A percentile compares a stretch with the other conserved stretches of the same genome.
These are phyloP conservation scores for Troglohyphantes excavatus DNA, from an alignment of 2,888 invertebrate genomes.

Conservation along the genomic window DNA sequence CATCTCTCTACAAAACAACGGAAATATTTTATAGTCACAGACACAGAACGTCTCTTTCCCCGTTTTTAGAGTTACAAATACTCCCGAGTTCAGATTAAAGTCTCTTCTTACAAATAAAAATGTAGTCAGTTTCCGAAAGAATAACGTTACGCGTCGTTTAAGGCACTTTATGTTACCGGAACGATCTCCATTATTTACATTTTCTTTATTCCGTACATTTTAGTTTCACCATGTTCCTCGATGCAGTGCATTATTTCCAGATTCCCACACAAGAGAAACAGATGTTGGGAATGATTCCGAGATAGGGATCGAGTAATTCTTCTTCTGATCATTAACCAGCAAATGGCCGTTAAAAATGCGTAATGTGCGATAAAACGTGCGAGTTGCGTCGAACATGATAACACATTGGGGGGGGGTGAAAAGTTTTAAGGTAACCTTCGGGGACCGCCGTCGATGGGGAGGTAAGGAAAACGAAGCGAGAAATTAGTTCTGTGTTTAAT, in stretches of 20 bases:
- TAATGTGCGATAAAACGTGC: conserved; percentile 65
- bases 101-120: conserved; percentile 43
- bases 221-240: conserved; percentile 8
- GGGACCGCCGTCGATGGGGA: neutral
- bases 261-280: conserved; percentile 35
- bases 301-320: conserved; percentile 72
- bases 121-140: conserved; percentile 18
- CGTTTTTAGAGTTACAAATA: neutral
- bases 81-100: neutral
- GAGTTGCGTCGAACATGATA: conserved; percentile 3
- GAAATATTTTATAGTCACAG: neutral
- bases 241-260: conserved; percentile 46
- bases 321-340: conserved; percentile 74
- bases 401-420: neutral
- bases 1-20: conserved; percentile 1
- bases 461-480: neutral
- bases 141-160: conserved; percentile 53
- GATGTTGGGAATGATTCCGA: conserved; percentile 68
- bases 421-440: conserved; percentile 31
- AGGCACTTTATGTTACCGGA: conserved; percentile 45
- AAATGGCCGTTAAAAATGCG: conserved; percentile 73
- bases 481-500: conserved; percentile 10
- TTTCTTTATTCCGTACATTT: conserved; percentile 6
- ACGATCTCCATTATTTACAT: conserved; percentile 47
- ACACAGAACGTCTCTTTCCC: neutral